Percentiles rank a stretch among this genome's conserved stretches.
phyloP scores from a whole-genome alignment of 2,797 vertebrate genomes.

The Anomalospiza imberbis region DNA sequence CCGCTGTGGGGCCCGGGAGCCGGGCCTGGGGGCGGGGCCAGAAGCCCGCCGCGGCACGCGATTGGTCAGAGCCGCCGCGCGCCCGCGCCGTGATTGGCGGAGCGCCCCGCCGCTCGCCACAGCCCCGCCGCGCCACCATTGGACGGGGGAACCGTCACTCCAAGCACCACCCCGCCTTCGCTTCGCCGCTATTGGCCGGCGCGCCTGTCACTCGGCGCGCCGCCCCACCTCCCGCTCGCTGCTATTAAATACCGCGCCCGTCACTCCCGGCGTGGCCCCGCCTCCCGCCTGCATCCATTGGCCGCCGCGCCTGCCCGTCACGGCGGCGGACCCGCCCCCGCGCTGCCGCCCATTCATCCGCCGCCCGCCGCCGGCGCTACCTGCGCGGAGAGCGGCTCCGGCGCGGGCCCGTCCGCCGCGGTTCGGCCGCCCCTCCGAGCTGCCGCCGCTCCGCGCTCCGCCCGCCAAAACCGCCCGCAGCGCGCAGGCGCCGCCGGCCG shows the following conservation, averaged over 20 bases:
- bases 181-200: background rate
- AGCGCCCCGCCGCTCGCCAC: background rate
- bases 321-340: background rate
- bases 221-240: fast-evolving
- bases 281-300: background rate
- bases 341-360: background rate
- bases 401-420: constrained; percentile 37
- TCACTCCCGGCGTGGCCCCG: background rate
- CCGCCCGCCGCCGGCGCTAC: background rate
- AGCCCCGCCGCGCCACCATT: background rate
- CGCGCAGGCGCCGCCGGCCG: constrained; percentile 69
- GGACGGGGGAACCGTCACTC: background rate
- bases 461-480: constrained; percentile 72
- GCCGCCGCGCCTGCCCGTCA: constrained; percentile 14
- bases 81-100: background rate
- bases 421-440: constrained; percentile 4
- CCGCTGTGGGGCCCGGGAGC: background rate
- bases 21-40: background rate
- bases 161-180: background rate
- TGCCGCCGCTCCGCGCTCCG: constrained; percentile 72
- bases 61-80: background rate
- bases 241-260: background rate
- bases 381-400: constrained; percentile 52
- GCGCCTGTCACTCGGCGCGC: background rate
- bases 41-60: background rate